Percentiles rank a stretch among this genome's conserved stretches.
phyloP scores from a whole-genome alignment of 1,140 invertebrate species.

The Araneus ventricosus region DNA sequence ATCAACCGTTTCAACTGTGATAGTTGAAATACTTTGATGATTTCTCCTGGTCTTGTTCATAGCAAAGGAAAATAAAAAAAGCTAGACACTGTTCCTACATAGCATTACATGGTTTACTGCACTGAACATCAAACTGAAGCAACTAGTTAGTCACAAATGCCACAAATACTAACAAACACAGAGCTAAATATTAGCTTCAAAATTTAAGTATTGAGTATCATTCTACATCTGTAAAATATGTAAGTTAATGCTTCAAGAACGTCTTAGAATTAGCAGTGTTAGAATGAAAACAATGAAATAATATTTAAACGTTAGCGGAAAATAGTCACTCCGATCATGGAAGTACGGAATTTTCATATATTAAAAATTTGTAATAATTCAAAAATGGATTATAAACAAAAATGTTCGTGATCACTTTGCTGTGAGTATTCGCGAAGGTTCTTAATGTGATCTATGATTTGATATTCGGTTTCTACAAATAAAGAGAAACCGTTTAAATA shows the following conservation, averaged over 20 bases:
- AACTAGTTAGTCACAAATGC: conserved; percentile 30
- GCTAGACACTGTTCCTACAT: conserved; percentile 54
- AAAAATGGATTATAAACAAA: too few relatives aligned
- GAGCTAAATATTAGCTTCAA: conserved; percentile 49
- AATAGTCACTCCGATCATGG: neutral
- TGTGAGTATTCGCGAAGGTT: too few relatives aligned
- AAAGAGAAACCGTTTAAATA: too few relatives aligned
- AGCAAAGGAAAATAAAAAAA: conserved; percentile 53
- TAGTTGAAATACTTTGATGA: conserved; percentile 66
- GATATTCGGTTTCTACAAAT: too few relatives aligned
- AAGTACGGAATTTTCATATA: neutral
- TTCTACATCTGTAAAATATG: neutral
- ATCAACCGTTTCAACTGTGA: conserved; percentile 56
- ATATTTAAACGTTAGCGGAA: neutral
- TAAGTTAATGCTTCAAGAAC: neutral
- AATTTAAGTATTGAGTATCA: neutral
- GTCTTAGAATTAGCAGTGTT: neutral
- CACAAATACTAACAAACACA: conserved; percentile 41
- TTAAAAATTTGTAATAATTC: too few relatives aligned
- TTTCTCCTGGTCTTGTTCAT: conserved; percentile 19
- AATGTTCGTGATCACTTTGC: too few relatives aligned
- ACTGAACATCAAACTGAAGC: conserved; percentile 39
- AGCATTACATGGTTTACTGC: conserved; percentile 19
- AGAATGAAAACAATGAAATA: neutral
- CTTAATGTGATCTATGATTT: too few relatives aligned